Conservation (phyloP, 2,797 vertebrate species). For the Sebastes kiyomatsui region DNA sequence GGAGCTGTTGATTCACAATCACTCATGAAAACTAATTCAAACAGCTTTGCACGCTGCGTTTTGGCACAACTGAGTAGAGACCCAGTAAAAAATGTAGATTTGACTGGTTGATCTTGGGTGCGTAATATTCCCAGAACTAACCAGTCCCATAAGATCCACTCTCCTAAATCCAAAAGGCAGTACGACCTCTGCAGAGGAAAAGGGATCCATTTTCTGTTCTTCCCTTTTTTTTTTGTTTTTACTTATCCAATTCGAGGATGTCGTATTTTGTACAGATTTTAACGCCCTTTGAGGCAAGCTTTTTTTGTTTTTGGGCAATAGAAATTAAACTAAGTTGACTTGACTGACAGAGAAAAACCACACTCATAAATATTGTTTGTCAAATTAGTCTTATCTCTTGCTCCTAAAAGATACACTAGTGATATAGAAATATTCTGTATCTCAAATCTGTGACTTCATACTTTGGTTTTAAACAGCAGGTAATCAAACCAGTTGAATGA, state of each 20-base stretch:
- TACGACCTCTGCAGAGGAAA: background rate
- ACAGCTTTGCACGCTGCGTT: background rate
- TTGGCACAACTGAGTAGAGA: background rate
- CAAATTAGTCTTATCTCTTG: background rate
- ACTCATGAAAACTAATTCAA: background rate
- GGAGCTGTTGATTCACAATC: background rate
- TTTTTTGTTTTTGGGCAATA: background rate
- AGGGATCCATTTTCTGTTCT: background rate
- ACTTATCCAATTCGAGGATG: background rate
- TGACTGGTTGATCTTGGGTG: background rate
- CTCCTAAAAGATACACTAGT: background rate
- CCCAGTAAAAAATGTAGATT: background rate
- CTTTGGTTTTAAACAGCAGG: background rate
- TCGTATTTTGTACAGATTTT: background rate
- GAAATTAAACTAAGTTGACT: background rate
- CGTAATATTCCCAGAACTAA: background rate
- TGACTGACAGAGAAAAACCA: background rate
- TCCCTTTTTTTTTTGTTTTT: background rate
- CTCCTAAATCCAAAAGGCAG: background rate
- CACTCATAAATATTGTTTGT: background rate
- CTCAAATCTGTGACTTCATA: background rate
- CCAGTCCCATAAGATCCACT: background rate
- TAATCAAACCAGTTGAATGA: background rate
- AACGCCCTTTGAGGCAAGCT: background rate
- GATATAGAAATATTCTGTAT: background rate